Conservation (phyloP, 2,113 vertebrate genomes). For the Spizaetus ornatus region DNA sequence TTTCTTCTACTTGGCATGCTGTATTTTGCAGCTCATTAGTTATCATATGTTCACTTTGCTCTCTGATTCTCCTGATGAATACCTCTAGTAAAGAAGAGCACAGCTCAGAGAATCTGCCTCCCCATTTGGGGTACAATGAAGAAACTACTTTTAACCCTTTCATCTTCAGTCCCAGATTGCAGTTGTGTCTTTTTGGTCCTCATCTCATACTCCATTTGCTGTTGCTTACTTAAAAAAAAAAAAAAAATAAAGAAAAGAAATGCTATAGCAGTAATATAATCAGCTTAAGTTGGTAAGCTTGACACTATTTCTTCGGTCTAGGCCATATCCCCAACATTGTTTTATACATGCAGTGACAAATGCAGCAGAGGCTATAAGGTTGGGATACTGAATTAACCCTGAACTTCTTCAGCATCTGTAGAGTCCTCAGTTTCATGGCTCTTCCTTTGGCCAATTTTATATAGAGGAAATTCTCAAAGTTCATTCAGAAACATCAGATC, state of each 20-base stretch:
- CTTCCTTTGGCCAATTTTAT: background rate
- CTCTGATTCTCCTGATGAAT: background rate
- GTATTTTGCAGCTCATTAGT: conserved; percentile 40
- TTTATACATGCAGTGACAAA: background rate
- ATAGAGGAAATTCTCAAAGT: background rate
- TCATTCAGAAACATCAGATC: background rate
- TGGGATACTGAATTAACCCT: background rate
- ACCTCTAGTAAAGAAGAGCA: background rate
- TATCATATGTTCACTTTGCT: background rate
- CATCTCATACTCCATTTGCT: background rate
- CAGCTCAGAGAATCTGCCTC: background rate
- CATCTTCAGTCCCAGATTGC: background rate
- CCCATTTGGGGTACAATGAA: background rate
- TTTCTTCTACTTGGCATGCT: conserved; percentile 37
- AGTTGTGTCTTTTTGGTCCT: background rate
- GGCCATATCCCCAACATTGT: background rate
- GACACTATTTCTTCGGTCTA: background rate
- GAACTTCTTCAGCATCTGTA: background rate
- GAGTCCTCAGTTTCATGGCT: background rate
- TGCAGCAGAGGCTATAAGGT: background rate
- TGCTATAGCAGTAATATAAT: background rate
- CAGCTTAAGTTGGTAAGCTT: background rate
- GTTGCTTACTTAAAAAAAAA: background rate
- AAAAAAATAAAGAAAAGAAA: accelerated
- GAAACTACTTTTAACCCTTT: background rate